Percentiles rank a stretch among this genome's conserved stretches.
These are phyloP conservation scores for Pseudococcus viburni DNA, from an alignment of 2,888 invertebrate genomes.

Conservation along the genomic window DNA sequence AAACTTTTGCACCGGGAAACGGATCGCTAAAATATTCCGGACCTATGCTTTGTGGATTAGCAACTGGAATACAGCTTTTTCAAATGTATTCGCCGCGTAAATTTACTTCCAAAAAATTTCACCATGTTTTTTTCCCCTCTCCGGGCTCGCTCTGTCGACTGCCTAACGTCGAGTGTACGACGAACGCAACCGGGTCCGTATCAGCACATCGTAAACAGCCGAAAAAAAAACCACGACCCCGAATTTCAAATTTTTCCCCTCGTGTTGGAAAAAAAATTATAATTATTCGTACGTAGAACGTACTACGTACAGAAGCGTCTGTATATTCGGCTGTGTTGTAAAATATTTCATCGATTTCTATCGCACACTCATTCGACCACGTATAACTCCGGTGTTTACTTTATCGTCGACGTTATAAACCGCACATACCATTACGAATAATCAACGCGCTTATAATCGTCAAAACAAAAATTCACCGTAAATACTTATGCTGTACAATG, in stretches of 20 bases:
- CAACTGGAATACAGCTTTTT: constrained; percentile 58
- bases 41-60: constrained; percentile 61
- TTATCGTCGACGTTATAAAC: constrained; percentile 51
- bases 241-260: too few species aligned
- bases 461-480: constrained; percentile 12
- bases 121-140: constrained; percentile 3
- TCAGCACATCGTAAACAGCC: neutral
- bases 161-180: too few species aligned
- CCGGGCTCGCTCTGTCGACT: neutral
- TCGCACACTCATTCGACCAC: constrained; percentile 43
- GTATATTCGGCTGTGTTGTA: neutral
- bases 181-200: neutral
- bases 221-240: neutral
- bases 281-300: constrained; percentile 2
- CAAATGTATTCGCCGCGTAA: constrained; percentile 44
- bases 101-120: constrained; percentile 29
- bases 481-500: neutral
- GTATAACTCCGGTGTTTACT: constrained; percentile 51
- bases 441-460: constrained; percentile 47
- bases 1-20: constrained; percentile 66
- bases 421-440: constrained; percentile 50
- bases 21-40: constrained; percentile 67
- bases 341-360: constrained; percentile 58
- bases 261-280: neutral
- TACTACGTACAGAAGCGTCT: neutral